Percentiles rank a stretch among this genome's conserved stretches.
These are phyloP conservation scores for Atopsyche davidsoni DNA, from an alignment of 1,140 invertebrate species.

Conservation along the genomic window DNA sequence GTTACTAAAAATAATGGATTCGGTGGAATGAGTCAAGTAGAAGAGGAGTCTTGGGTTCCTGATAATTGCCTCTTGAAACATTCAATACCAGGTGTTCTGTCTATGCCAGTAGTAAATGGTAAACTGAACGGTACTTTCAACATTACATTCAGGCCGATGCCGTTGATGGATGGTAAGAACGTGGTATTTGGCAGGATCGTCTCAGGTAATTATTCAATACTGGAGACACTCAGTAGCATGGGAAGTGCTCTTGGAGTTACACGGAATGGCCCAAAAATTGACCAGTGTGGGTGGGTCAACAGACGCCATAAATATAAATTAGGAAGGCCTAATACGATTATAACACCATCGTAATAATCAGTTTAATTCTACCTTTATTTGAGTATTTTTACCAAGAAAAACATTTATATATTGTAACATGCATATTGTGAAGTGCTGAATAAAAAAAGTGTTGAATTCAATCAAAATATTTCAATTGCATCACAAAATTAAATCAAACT, in stretches of 20 bases:
- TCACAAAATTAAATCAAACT: no score
- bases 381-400: no score
- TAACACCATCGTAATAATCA: no score
- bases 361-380: no score
- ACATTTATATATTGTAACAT: no score
- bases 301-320: background rate
- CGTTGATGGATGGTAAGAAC: conserved; percentile 42
- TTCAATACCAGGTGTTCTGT: conserved; percentile 42
- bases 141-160: conserved; percentile 44
- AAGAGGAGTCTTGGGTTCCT: conserved; percentile 30
- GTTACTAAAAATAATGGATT: conserved; percentile 44
- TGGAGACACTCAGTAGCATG: conserved; percentile 12
- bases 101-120: conserved; percentile 39
- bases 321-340: no score
- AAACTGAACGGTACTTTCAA: conserved; percentile 43
- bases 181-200: conserved; percentile 41
- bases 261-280: conserved; percentile 3
- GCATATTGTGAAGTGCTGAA: no score
- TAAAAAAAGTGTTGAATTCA: no score
- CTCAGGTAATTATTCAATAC: conserved; percentile 1
- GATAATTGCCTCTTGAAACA: conserved; percentile 39
- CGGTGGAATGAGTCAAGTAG: conserved; percentile 35
- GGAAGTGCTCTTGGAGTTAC: conserved; percentile 13
- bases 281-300: conserved; percentile 10
- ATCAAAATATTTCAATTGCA: no score